These are phyloP conservation scores for Lepus oiostolus DNA, from an alignment of 2,797 vertebrate genomes.

Conservation along the genomic window DNA sequence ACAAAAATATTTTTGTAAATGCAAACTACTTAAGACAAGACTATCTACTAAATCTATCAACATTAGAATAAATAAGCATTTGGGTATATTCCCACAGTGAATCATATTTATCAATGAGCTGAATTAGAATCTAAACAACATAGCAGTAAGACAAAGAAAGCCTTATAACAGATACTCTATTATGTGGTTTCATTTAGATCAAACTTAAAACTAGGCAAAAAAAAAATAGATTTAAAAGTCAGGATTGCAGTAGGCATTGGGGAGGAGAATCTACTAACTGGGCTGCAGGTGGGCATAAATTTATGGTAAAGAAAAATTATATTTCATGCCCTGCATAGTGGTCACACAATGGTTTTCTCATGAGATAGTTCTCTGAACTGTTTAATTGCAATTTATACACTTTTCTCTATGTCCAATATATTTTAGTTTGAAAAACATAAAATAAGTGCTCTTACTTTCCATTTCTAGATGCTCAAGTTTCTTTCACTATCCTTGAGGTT, in stretches of 20 bases:
- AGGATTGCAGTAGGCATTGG: background rate
- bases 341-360: background rate
- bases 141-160: background rate
- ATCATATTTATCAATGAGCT: background rate
- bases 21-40: background rate
- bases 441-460: background rate
- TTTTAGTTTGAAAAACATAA: background rate
- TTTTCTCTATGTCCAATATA: background rate
- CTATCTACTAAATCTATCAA: background rate
- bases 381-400: background rate
- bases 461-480: background rate
- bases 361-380: background rate
- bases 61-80: background rate
- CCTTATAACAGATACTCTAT: background rate
- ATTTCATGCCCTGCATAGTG: background rate
- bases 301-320: background rate
- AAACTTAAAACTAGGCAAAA: conserved; percentile 31
- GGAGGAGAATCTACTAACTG: background rate
- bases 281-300: background rate
- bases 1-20: background rate
- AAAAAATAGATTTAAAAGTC: background rate
- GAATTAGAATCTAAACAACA: background rate
- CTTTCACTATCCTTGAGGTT: conserved; percentile 16
- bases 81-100: background rate
- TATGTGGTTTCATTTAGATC: background rate